Percentiles rank a stretch among this genome's conserved stretches.
Evolutionary conservation across 2,888 invertebrate genomes (phyloP).

Genomic region (Drosophila silvestris): DNA sequence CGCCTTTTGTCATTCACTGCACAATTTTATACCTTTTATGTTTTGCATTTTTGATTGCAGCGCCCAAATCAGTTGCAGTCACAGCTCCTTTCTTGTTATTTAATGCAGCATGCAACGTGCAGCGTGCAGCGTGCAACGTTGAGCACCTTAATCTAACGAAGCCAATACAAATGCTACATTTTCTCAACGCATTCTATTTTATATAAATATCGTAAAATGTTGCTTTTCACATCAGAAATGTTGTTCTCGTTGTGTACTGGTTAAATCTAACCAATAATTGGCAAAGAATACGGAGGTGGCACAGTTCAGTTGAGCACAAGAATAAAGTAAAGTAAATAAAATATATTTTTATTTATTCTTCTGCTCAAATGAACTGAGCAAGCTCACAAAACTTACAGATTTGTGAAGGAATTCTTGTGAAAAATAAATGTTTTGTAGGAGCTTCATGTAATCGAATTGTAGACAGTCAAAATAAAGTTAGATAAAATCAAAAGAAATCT

Average conservation of each 20-base stretch:
- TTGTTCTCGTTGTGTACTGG: conserved; percentile 1
- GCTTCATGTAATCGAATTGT: neutral
- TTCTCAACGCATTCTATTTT: conserved; percentile 5
- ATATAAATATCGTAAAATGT: neutral
- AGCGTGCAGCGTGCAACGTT: conserved; percentile 16
- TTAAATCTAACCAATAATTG: conserved; percentile 20
- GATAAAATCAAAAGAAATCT: neutral
- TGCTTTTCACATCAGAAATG: conserved; percentile 12
- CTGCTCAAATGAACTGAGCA: neutral
- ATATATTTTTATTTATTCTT: neutral
- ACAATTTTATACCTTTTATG: conserved; percentile 34
- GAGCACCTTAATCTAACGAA: conserved; percentile 11
- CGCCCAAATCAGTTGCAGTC: conserved; percentile 34
- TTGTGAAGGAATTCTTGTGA: neutral
- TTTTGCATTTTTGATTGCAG: conserved; percentile 32
- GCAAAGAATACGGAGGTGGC: neutral
- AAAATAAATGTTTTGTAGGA: neutral
- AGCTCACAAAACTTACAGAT: neutral
- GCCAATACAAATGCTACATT: conserved; percentile 22
- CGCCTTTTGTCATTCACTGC: conserved; percentile 44
- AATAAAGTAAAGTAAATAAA: neutral
- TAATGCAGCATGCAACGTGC: conserved; percentile 19
- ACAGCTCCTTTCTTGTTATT: conserved; percentile 28
- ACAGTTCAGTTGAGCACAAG: conserved; percentile 8
- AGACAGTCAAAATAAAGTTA: neutral